These are phyloP conservation scores for Hyphantria cunea DNA, from an alignment of 1,140 invertebrate species.

Conservation along the genomic window DNA sequence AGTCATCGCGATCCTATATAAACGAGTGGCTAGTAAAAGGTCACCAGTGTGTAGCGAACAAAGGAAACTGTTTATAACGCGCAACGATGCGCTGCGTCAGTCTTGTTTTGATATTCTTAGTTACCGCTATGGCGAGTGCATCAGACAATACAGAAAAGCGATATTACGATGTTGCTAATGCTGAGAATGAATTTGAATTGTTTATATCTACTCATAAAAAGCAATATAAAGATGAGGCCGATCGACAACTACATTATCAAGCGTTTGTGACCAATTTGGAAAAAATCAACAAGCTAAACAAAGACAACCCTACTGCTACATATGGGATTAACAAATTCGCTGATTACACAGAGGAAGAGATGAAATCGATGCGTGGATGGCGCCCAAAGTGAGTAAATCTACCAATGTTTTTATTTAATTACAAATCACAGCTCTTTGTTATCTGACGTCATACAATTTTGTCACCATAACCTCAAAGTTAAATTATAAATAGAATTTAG, in stretches of 20 bases:
- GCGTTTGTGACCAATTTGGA: constrained; percentile 48
- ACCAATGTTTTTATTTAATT: too few species aligned
- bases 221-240: constrained; percentile 52
- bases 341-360: constrained; percentile 54
- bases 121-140: constrained; percentile 34
- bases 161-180: constrained; percentile 48
- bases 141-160: constrained; percentile 18
- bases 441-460: too few species aligned
- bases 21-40: not conserved
- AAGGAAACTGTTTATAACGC: constrained; percentile 11
- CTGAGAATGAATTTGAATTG: constrained; percentile 46
- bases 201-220: constrained; percentile 49
- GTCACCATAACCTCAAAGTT: too few species aligned
- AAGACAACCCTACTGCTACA: constrained; percentile 24
- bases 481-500: too few species aligned
- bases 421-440: too few species aligned
- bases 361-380: constrained; percentile 24
- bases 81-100: constrained; percentile 26
- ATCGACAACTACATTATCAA: constrained; percentile 45
- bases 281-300: constrained; percentile 50
- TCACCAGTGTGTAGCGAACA: not conserved
- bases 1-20: not conserved
- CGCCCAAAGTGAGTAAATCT: constrained; percentile 6
- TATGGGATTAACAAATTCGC: constrained; percentile 58
- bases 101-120: constrained; percentile 25